Conservation (phyloP, 2,113 vertebrate species). For the Saccopteryx leptura region DNA sequence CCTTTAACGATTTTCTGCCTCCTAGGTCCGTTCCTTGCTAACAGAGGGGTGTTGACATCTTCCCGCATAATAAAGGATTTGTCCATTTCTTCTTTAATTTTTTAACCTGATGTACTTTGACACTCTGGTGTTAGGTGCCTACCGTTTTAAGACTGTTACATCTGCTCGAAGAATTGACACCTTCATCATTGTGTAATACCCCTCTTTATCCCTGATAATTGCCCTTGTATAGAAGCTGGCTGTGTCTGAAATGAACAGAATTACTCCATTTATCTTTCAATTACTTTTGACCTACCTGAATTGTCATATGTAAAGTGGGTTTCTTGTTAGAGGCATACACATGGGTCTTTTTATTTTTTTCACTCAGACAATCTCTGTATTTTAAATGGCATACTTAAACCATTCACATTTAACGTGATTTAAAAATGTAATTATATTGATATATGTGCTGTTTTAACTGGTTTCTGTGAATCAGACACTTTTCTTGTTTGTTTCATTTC, state of each 20-base stretch:
- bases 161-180: background rate
- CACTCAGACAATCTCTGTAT: background rate
- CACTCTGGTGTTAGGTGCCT: background rate
- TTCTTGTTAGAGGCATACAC: background rate
- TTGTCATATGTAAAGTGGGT: background rate
- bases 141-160: background rate
- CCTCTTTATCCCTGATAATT: background rate
- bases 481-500: background rate
- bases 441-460: background rate
- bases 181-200: background rate
- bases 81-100: background rate
- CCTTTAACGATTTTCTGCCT: slow-evolving; percentile 35
- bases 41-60: background rate
- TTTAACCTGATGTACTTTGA: background rate
- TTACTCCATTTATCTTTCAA: background rate
- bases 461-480: background rate
- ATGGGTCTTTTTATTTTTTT: background rate
- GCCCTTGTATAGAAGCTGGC: background rate
- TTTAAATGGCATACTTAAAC: background rate
- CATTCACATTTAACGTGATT: background rate
- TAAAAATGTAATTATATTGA: no score
- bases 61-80: accelerated
- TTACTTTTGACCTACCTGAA: background rate
- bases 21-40: background rate
- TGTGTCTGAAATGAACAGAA: background rate